Evolutionary conservation across 1,140 invertebrate genomes (phyloP).

Genomic region (Apis mellifera): DNA sequence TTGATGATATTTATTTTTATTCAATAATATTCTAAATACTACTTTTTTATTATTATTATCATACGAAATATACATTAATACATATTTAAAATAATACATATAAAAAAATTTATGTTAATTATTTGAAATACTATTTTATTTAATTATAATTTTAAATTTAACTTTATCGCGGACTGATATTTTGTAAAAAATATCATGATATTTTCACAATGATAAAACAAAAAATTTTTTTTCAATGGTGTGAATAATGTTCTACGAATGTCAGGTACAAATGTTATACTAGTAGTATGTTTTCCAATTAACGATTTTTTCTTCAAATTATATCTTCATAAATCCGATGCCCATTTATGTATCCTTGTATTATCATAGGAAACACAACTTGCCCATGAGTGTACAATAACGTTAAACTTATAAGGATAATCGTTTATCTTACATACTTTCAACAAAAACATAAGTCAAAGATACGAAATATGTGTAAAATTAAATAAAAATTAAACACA

Average conservation of each 20-base stretch:
- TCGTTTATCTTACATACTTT: constrained; percentile 79
- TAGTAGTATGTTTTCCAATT: constrained; percentile 58
- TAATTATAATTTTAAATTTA: constrained; percentile 17
- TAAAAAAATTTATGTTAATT: neutral
- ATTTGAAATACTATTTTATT: constrained; percentile 35
- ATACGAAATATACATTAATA: neutral
- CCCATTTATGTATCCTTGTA: constrained; percentile 64
- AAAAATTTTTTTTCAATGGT: constrained; percentile 38
- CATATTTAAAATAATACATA: neutral
- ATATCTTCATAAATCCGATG: constrained; percentile 53
- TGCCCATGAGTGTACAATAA: constrained; percentile 61
- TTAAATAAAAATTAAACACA: constrained; percentile 60
- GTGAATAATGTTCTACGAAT: constrained; percentile 65
- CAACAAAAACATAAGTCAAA: constrained; percentile 65
- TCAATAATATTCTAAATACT: constrained; percentile 1
- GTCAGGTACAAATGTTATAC: constrained; percentile 77
- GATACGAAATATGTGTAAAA: constrained; percentile 47
- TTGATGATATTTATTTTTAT: neutral
- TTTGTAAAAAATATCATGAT: constrained; percentile 40
- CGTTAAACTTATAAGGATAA: constrained; percentile 69
- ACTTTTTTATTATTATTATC: constrained; percentile 2
- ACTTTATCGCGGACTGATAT: constrained; percentile 16
- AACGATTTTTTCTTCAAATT: constrained; percentile 55
- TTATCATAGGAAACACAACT: constrained; percentile 73
- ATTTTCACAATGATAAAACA: constrained; percentile 25